Base-by-base conservation (phyloP, 2,113 vertebrate genomes). In the Tamias sibiricus region DNA sequence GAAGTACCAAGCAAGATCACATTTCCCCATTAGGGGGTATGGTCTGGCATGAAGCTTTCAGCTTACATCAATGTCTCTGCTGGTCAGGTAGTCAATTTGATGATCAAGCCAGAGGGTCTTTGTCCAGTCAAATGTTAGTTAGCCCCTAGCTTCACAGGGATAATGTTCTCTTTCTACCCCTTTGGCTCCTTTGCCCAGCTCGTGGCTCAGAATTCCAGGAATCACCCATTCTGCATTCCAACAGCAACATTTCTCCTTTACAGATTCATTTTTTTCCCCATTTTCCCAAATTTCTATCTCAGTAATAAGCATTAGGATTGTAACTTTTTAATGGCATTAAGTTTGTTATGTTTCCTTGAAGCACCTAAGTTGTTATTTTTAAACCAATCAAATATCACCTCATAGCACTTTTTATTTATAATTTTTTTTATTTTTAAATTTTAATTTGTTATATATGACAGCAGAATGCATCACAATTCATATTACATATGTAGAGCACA, bases 371-470 rank as follows among this genome's bases (percentile, higher is more conserved):
- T 79, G 24, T 16, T 47, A 52, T 52, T 74, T 92, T 68, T 42
- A 74, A 72, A 64, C 75, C 37, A 66, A 69, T 68, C 54, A 74
- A 80, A 80, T 74, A 30, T 97, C 13, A 57, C 6, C 49, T 17
- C 40, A 49, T n/a, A 66, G 8, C 77, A 64, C 6, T 87, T 88
- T 94, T 95, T n/a, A n/a, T 93, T 88, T 22, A 74, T 83, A 75
- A 64, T 26, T 17, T 47, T 49, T 49, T 49, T 49, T 49, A 49
- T 49, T 49, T 49, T 49, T 49, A 2, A 49, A 49, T 49, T 49
- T 49, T 49, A 49, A 49, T 49, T 49, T 49, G 47, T 49, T 49
- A 49, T 12, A 49, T 49, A 49, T 49, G 47, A 49, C 47, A 49
- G 47, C 11, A 10, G 47, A 47, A 10, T 47, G 47, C 47, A 47